These are phyloP conservation scores for Gorilla gorilla DNA, from an alignment of 2,113 vertebrate species.

Conservation along the genomic window DNA sequence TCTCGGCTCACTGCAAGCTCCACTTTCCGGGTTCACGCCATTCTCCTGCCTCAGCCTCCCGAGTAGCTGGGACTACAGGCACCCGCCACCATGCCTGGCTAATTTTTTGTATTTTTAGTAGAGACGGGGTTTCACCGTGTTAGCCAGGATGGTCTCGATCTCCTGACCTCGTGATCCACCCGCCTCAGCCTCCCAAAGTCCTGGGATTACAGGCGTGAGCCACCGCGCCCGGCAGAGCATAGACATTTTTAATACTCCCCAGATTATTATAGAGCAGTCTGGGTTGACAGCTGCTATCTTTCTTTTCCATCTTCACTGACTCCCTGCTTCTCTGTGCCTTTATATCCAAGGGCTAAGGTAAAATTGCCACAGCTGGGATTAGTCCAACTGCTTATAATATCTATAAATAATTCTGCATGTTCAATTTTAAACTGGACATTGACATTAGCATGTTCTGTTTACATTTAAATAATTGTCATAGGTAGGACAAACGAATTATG, in stretches of 20 bases:
- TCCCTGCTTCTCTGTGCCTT: background rate
- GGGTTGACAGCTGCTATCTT: background rate
- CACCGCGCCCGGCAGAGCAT: background rate
- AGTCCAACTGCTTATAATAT: background rate
- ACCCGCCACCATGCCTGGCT: too few species aligned
- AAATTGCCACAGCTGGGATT: background rate
- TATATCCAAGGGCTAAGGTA: background rate
- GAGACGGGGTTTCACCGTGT: too few species aligned
- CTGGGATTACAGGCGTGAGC: too few species aligned
- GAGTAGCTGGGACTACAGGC: too few species aligned
- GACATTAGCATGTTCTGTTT: slow-evolving; percentile 21
- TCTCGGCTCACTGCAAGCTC: too few species aligned
- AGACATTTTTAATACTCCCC: background rate
- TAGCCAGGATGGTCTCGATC: too few species aligned
- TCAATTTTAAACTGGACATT: slow-evolving; percentile 26
- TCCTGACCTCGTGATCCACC: too few species aligned
- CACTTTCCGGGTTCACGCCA: too few species aligned
- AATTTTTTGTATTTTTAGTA: too few species aligned
- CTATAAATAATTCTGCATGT: background rate
- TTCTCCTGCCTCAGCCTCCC: too few species aligned
- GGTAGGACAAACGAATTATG: background rate
- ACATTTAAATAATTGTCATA: slow-evolving; percentile 11
- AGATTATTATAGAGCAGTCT: background rate
- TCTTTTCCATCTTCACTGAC: background rate
- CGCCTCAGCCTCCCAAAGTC: too few species aligned